Base-by-base conservation (phyloP, 2,888 invertebrate genomes). In the Biston stratarius region DNA sequence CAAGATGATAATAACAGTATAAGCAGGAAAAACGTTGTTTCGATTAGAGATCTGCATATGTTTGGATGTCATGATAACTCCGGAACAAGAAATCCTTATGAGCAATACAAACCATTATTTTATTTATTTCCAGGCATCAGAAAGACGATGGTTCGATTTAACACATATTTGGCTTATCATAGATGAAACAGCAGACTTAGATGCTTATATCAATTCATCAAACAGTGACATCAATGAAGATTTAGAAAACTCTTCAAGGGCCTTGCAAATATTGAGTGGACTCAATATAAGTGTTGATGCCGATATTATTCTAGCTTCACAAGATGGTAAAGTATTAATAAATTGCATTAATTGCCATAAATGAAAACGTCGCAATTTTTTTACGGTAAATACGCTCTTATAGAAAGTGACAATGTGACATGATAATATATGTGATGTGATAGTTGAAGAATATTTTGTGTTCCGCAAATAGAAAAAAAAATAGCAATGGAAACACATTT, bases 81-180 rank as follows among this genome's bases (percentile, higher is more conserved):
- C 24, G 24, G 38, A 38, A 38, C 38, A 9, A 38, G 38, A 38
- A 24, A 24, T 24, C 24, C 3, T 24, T 24, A 38, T 38, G 38
- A 38, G 6, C 3, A 9, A 6, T 38, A 5, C 6, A 14, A 15
- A n/a, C n/a, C n/a, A n/a, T 47, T 47, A 9, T 9, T 14, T 14
- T 1, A 6, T 48, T 9, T 40, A 44, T 57, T 84, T 86, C 5
- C 67, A 91, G 91, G 88, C 85, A 24, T 88, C 90, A 6, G 33
- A 81, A 75, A 83, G 84, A 0, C 77, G 73, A 67, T 76, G 79
- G 45, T 73, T 87, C 1, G 83, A 84, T 61, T 71, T 76, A 0
- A 77, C 55, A 15, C 86, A 84, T 64, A 81, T 83, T 69, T 91
- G 90, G 91, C 70, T 91, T 0, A 66, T 90, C 42, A 71, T 87